Evolutionary conservation across 2,888 invertebrate genomes (phyloP), one percentile per base, ranked within the genome.

Genomic region (Busseola fusca): DNA sequence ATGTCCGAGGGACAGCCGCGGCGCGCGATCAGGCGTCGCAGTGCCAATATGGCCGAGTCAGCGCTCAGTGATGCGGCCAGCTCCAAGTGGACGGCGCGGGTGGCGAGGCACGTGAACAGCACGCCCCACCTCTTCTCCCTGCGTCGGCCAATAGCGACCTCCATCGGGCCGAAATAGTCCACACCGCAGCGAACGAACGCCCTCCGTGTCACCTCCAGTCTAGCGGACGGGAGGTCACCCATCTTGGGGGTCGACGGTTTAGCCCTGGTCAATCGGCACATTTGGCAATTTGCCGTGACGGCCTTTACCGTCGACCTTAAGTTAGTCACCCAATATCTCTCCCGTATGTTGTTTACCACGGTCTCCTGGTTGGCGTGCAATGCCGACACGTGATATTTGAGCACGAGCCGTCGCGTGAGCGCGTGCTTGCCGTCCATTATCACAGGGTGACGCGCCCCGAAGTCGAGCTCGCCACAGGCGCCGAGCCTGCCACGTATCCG

Each of bases 11-110:
- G 57, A 12, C 21, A 12, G 12, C 57, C 57, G 25, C 21, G 57
- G 34, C 57, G 57, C 34, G 57, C 57, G 12, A 58, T 58, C 21
- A 58, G 21, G 57, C 57, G 57, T 34, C 57, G 34, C 37, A 37
- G 57, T 12, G 57, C 57, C n/a, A 58, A 12, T 21, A 58, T 58
- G 10, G 34, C 57, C 4, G 57, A 58, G n/a, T 58, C 34, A 1
- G 57, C 57, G 1, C 57, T 58, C 2, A 58, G 34, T 1, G n/a
- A 58, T 5, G 57, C 21, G 34, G 57, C 57, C 34, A 58, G n/a
- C n/a, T 58, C 57, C 18, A 58, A 0, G 12, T 58, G 57, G 10
- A 57, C 34, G n/a, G 57, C 57, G 57, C 34, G 57, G 4, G 25
- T 37, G n/a, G 21, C 37, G 34, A 45, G 18, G 45, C 45, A 45